Percentiles rank a stretch among this genome's conserved stretches.
These are phyloP conservation scores for Lateolabrax maculatus DNA, from an alignment of 2,797 vertebrate genomes.

Conservation along the genomic window DNA sequence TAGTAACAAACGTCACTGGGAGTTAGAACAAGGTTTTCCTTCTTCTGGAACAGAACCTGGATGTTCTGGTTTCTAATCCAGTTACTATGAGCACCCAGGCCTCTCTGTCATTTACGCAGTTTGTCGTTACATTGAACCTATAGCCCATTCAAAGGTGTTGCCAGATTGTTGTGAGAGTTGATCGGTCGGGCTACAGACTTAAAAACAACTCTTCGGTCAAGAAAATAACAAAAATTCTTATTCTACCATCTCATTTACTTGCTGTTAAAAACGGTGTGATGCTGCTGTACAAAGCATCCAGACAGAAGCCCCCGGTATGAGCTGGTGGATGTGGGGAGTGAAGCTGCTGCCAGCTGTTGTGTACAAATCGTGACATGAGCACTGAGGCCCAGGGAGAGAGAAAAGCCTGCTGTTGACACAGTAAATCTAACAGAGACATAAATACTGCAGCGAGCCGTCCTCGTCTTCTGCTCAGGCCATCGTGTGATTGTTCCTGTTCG, in stretches of 20 bases:
- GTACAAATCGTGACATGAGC: constrained; percentile 39
- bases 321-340: not conserved
- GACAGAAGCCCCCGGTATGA: not conserved
- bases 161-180: no score
- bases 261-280: constrained; percentile 6
- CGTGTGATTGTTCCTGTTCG: constrained; percentile 21
- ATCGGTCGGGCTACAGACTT: no score
- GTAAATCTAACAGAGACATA: constrained; percentile 32
- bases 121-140: no score
- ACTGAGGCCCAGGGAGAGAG: constrained; percentile 12
- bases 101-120: no score
- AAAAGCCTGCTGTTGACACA: constrained; percentile 20
- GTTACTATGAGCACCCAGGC: no score
- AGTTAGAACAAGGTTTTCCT: no score
- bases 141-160: no score
- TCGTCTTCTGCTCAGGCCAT: not conserved
- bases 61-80: no score
- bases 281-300: not conserved
- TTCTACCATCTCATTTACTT: not conserved
- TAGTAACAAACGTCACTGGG: no score
- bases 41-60: no score
- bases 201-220: no score
- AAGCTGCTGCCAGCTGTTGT: constrained; percentile 37
- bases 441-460: constrained; percentile 38
- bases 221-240: no score